Percentiles rank a stretch among this genome's conserved stretches.
These are phyloP conservation scores for Timema podura DNA, from an alignment of 2,888 invertebrate species.

Conservation along the genomic window DNA sequence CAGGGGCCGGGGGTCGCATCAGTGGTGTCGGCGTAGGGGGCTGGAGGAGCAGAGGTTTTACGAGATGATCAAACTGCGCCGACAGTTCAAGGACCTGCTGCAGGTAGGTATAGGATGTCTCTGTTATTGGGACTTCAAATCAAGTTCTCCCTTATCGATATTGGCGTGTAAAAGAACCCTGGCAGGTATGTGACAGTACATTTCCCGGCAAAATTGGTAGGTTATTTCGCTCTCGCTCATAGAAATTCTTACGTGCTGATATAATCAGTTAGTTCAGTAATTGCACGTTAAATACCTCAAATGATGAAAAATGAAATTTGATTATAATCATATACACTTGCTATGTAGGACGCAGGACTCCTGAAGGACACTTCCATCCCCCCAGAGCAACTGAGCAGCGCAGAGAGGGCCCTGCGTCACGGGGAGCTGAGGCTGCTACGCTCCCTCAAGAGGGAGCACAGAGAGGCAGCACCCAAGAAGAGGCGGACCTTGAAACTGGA, in stretches of 20 bases:
- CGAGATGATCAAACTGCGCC: slow-evolving; percentile 88
- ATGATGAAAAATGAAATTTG: too few species aligned
- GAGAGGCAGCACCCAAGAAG: slow-evolving; percentile 63
- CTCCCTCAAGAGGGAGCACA: slow-evolving; percentile 69
- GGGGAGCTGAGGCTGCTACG: slow-evolving; percentile 86
- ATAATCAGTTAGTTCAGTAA: too few species aligned
- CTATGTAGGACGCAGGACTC: slow-evolving; percentile 29
- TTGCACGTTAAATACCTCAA: too few species aligned
- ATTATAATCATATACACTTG: too few species aligned
- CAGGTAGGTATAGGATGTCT: slow-evolving; percentile 49
- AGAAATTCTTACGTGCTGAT: too few species aligned
- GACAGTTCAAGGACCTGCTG: slow-evolving; percentile 81
- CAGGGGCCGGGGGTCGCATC: slow-evolving; percentile 48
- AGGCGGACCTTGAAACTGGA: slow-evolving; percentile 72
- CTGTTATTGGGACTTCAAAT: background rate
- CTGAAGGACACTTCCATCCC: slow-evolving; percentile 18
- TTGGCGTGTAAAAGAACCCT: too few species aligned
- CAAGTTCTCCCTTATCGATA: background rate
- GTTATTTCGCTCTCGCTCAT: too few species aligned
- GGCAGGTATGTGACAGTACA: too few species aligned
- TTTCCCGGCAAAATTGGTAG: too few species aligned
- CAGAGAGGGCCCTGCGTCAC: slow-evolving; percentile 76
- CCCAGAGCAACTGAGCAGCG: slow-evolving; percentile 48
- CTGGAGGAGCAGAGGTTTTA: slow-evolving; percentile 96
- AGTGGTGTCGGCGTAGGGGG: slow-evolving; percentile 87